These are phyloP conservation scores for Eilema caniola DNA, from an alignment of 2,888 invertebrate species.

Conservation along the genomic window DNA sequence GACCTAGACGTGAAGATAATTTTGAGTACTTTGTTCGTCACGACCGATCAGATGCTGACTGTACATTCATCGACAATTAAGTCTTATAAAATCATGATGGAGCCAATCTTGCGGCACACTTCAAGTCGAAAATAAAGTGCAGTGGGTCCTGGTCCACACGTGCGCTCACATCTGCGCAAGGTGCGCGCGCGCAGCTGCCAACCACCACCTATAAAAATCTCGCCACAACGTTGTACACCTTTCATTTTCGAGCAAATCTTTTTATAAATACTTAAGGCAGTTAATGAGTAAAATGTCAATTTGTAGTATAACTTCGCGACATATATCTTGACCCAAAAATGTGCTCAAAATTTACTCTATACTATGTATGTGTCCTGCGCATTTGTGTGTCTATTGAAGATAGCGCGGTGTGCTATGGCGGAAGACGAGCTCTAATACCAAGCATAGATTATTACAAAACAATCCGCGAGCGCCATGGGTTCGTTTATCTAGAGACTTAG, in stretches of 20 bases:
- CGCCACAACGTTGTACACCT: constrained; percentile 53
- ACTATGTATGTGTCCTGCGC: too few species aligned
- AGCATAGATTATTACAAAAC: too few species aligned
- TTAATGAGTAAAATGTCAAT: constrained; percentile 9
- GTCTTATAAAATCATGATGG: constrained; percentile 39
- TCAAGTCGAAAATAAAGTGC: constrained; percentile 53
- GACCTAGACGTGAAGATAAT: too few species aligned
- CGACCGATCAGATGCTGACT: too few species aligned
- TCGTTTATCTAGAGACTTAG: too few species aligned
- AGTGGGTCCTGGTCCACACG: constrained; percentile 58
- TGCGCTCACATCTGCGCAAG: constrained; percentile 75
- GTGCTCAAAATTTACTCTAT: too few species aligned
- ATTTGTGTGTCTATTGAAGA: too few species aligned
- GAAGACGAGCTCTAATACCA: too few species aligned
- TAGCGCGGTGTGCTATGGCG: too few species aligned
- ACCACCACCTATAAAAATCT: constrained; percentile 54
- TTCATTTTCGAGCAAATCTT: constrained; percentile 50
- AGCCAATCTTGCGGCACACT: constrained; percentile 32
- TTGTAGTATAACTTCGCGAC: neutral
- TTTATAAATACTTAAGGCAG: constrained; percentile 29
- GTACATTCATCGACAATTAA: constrained; percentile 20
- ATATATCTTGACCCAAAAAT: too few species aligned
- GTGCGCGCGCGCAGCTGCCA: constrained; percentile 72
- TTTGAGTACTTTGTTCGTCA: too few species aligned
- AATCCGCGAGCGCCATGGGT: too few species aligned